Evolutionary conservation across 2,797 vertebrate genomes (phyloP), one percentile per base, ranked within the genome.

Genomic region (Nyctibius grandis): DNA sequence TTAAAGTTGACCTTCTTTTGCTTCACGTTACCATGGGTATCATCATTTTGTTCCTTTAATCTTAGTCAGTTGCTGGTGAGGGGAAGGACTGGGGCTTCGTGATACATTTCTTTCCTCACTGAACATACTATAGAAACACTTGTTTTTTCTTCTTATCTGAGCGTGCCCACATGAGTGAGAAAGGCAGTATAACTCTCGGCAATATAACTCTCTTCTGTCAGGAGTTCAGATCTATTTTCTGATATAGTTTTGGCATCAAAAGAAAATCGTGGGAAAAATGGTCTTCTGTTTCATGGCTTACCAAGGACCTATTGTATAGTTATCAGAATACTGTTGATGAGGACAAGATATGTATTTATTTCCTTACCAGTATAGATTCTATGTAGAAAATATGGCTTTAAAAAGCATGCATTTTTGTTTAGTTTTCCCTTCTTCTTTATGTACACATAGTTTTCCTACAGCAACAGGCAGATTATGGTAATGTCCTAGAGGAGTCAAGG

Each of bases 171-270:
- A n/a, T 59, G 50, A 59, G 42, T 56, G 36, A 91, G 47, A 78
- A 88, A 81, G n/a, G 45, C 44, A 84, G 10, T 23, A 29, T 31
- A 89, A 17, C 9, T 91, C 40, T 42, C 31, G n/a, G 45, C 44
- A 84, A 10, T 23, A 29, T 31, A 89, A 17, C 9, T 91, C 40
- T 42, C 31, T 63, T 91, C 64, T 83, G 8, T 86, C 50, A 87
- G 88, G 65, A 91, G 64, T 89, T 94, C 73, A 68, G 14, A 67
- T 76, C 42, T 94, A 63, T 81, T 94, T 94, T 95, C 40, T 90
- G 63, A 34, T 69, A n/a, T 1, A 38, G 45, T 79, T 90, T 59
- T 83, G 50, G 23, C n/a, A 73, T 79, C 13, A 53, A 51, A 86
- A 85, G 40, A 87, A 82, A 79, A 79, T 26, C 15, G 20, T 23